Evolutionary conservation across 2,888 invertebrate species (phyloP), one percentile per base, ranked within the genome.

Genomic region (Lacanobia oleracea): DNA sequence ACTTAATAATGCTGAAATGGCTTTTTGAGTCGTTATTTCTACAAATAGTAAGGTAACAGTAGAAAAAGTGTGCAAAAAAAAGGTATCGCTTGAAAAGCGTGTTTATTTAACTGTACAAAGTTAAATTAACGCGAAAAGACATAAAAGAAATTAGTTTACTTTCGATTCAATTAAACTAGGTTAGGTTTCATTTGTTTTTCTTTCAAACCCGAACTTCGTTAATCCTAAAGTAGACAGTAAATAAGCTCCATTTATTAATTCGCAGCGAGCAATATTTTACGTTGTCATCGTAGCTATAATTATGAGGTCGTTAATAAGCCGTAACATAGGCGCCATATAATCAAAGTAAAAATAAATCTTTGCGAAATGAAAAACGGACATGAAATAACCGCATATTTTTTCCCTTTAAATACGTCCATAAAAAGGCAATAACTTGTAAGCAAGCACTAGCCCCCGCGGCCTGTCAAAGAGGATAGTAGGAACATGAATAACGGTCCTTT

Each of bases 401-500:
- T 89, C 91, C 85, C 91, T 86, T 93, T 93, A 92, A 94, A 93
- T 92, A 92, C 91, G 90, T 88, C 88, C 93, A 94, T 94, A 95
- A 95, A 95, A 95, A 92, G 77, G 92, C 91, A 92, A 91, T 94
- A 93, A 93, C 92, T 94, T 93, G 93, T 92, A 92, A 91, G 91
- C 93, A 89, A 91, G 89, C 90, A 93, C 94, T 94, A 93, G 93
- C 93, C 90, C 89, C 87, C 77, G 88, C 85, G 85, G 91, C 92
- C 91, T 93, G 95, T 95, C 96, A 94, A 91, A 93, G 89, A 89
- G 91, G 95, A 95, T 94, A 94, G 94, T 93, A 94, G 91, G 88
- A 92, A 91, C 91, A 94, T 95, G 94, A 96, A 92, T 93, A 93
- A 96, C 92, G 92, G 88, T 87, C 89, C 83, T 87, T 93, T 93